Base-by-base conservation (phyloP, 35 echinoderm and acorn worm genomes). In the Diadema setosum region DNA sequence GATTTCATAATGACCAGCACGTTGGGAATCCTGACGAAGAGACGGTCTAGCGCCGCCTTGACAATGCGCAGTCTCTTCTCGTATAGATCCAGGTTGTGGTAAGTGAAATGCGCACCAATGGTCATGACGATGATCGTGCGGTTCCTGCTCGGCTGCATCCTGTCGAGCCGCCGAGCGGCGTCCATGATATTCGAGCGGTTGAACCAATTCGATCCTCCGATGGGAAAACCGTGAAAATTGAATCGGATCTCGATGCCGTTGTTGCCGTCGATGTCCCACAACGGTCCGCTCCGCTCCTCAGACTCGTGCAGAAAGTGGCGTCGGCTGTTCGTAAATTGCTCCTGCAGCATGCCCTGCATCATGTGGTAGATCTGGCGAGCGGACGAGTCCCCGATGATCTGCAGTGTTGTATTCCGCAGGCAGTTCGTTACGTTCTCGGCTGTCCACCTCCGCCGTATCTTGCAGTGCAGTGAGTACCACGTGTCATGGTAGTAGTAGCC, bases 401-500 rank as follows among this genome's bases (percentile, higher is more conserved):
- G 73, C 24, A 78, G 14, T 35, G 27, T 36, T n/a, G 35, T 78
- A 41, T 78, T 78, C 35, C 35, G 21, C 3, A 78, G 40, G n/a
- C 73, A 78, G 35, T 33, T 41, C 37, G 73, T 41, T 36, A 78
- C 24, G n/a, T 78, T 78, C 8, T 18, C 73, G 12, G 33, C n/a
- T 0, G 44, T n/a, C 73, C 73, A 78, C n/a, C 37, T 33, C 44
- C 73, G 27, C 21, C 73, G 73, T 26, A 78, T 78, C 35, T 36
- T 33, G 24, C 73, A 78, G 24, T 78, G 73, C 39, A 78, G 73
- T n/a, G 73, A 78, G 37, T 78, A 78, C 73, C 73, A 78, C 5
- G 73, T 78, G n/a, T 78, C 73, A 3, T 44, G 36, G 25, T 78
- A 78, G 73, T 41, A 78, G 73, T 78, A 78, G 16, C 73, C 73